Percentiles rank a stretch among this genome's conserved stretches.
phyloP scores from a whole-genome alignment of 30 jellyfish, hydroid and myxozoan genomes.

The Turritopsis dohrnii region DNA sequence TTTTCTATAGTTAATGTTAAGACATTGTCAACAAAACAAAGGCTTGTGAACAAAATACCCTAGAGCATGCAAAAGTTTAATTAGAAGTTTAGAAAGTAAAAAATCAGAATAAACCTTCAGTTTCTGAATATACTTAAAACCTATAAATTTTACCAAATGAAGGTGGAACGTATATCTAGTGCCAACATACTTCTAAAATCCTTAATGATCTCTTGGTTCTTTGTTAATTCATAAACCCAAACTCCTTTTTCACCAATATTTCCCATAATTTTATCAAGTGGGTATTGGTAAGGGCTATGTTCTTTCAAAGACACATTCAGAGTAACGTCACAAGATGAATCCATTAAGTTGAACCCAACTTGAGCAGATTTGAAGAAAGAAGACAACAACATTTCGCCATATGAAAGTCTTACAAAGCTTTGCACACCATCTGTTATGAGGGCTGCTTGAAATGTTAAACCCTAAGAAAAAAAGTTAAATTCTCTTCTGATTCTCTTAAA shows the following conservation, averaged over 20 bases:
- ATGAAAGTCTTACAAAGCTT: slow-evolving; percentile 27
- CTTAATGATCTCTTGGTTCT: not conserved
- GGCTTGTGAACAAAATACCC: too few species aligned
- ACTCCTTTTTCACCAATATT: slow-evolving; percentile 36
- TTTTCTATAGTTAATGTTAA: too few species aligned
- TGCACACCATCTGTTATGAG: slow-evolving; percentile 37
- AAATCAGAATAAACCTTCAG: too few species aligned
- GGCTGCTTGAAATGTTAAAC: slow-evolving; percentile 41
- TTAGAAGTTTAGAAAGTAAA: too few species aligned
- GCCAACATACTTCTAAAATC: slow-evolving; percentile 26
- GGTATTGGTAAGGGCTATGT: slow-evolving; percentile 23
- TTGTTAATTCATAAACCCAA: slow-evolving; percentile 34
- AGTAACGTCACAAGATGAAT: slow-evolving; percentile 5
- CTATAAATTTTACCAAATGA: too few species aligned
- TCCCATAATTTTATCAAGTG: slow-evolving; percentile 35
- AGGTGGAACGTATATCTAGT: too few species aligned
- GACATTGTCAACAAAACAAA: too few species aligned
- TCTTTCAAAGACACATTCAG: slow-evolving; percentile 26
- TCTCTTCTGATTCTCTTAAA: not conserved
- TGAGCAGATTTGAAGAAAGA: slow-evolving; percentile 25
- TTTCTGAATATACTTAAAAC: too few species aligned
- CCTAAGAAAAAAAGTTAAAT: slow-evolving; percentile 12
- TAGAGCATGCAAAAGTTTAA: too few species aligned
- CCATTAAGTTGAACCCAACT: slow-evolving; percentile 27
- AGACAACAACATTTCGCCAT: slow-evolving; percentile 31